These are phyloP conservation scores for Belgica antarctica DNA, from an alignment of 2,888 invertebrate species.

Conservation along the genomic window DNA sequence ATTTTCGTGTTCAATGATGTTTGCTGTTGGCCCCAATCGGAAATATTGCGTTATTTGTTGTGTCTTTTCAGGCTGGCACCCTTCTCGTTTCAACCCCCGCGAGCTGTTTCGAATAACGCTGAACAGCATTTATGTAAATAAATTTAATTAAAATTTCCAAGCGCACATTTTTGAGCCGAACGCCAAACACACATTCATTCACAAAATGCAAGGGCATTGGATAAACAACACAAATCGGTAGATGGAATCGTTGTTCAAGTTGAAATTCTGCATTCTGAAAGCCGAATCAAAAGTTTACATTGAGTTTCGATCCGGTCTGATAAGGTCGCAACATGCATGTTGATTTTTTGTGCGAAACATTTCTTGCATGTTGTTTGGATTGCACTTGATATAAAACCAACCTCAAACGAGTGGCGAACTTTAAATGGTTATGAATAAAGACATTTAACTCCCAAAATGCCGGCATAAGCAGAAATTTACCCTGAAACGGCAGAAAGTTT, in stretches of 20 bases:
- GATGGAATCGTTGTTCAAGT: not conserved
- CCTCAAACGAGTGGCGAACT: not conserved
- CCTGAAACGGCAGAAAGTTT: no score
- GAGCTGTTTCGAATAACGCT: not conserved
- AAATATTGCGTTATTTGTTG: not conserved
- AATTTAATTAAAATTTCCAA: slow-evolving; percentile 27
- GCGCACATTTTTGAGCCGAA: slow-evolving; percentile 10
- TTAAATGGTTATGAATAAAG: no score
- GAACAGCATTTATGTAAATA: slow-evolving; percentile 32
- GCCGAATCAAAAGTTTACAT: not conserved
- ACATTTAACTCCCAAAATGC: no score
- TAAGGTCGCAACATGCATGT: not conserved
- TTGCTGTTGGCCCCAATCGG: not conserved
- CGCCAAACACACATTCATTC: not conserved
- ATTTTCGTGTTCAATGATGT: slow-evolving; percentile 16
- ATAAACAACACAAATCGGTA: slow-evolving; percentile 17
- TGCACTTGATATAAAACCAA: not conserved
- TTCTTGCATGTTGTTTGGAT: slow-evolving; percentile 8
- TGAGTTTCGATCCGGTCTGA: not conserved
- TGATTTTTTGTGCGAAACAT: not conserved
- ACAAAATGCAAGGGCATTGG: not conserved
- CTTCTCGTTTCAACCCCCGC: not conserved
- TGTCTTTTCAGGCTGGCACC: no score
- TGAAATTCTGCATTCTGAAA: slow-evolving; percentile 12
- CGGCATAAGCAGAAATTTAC: no score